Evolutionary conservation across 2,113 vertebrate species (phyloP).

Genomic region (Vidua chalybeata): DNA sequence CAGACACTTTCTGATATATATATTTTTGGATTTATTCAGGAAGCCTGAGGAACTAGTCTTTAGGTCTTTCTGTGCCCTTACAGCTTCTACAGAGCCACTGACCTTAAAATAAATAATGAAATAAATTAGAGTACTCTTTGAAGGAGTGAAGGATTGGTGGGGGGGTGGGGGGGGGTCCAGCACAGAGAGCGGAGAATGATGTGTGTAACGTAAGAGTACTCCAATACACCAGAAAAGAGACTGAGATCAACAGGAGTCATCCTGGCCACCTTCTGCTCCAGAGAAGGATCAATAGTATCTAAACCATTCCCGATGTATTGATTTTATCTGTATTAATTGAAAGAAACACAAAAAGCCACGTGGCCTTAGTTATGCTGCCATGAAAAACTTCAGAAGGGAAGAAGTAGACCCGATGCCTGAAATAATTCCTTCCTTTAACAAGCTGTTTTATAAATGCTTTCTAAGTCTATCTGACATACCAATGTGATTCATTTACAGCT

Average conservation of each 20-base stretch:
- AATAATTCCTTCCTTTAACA: neutral
- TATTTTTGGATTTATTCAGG: neutral
- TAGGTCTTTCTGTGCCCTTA: neutral
- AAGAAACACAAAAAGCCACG: neutral
- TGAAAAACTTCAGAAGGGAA: neutral
- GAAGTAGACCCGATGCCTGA: neutral
- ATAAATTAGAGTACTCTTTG: no score
- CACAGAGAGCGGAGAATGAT: fast-evolving
- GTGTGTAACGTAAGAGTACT: neutral
- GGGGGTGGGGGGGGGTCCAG: neutral
- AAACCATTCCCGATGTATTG: neutral
- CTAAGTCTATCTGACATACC: neutral
- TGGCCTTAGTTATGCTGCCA: neutral
- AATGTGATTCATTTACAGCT: neutral
- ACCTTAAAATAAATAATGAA: neutral
- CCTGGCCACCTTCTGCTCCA: neutral
- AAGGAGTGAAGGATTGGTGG: neutral
- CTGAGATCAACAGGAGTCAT: neutral
- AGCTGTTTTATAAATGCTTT: neutral
- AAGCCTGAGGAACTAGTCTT: neutral
- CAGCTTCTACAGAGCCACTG: neutral
- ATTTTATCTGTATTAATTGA: neutral
- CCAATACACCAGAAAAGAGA: neutral
- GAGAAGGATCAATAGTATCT: neutral
- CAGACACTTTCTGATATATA: neutral